Evolutionary conservation across 35 echinoderm and acorn worm species (phyloP).

Genomic region (Nesometra sesokonis): DNA sequence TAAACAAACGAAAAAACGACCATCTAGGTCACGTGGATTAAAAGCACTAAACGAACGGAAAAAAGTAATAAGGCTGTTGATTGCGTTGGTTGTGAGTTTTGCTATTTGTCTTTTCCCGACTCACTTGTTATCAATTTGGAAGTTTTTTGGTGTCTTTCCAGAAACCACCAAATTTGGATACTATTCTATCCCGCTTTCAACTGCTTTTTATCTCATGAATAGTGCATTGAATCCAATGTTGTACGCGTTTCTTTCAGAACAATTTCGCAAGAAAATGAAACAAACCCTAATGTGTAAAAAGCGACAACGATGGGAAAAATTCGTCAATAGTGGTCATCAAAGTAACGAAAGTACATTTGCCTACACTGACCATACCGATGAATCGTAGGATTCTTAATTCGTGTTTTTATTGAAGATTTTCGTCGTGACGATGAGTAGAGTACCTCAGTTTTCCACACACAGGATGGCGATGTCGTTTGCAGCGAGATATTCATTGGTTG

Average conservation of each 20-base stretch:
- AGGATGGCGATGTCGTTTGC: no score
- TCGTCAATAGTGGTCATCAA: background rate
- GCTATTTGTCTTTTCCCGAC: constrained; percentile 25
- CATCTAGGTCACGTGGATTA: constrained; percentile 1
- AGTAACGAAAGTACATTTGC: background rate
- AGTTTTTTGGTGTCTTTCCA: background rate
- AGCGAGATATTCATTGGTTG: no score
- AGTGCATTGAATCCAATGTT: constrained; percentile 32
- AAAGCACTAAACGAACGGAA: constrained; percentile 25
- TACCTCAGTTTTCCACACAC: no score
- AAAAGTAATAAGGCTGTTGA: constrained; percentile 51
- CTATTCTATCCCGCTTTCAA: constrained; percentile 1
- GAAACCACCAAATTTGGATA: background rate
- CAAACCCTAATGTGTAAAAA: constrained; percentile 30
- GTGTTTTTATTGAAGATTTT: no score
- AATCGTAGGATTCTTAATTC: no score
- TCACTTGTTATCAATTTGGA: constrained; percentile 23
- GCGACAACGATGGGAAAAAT: background rate
- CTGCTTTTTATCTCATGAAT: constrained; percentile 40
- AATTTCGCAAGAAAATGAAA: constrained; percentile 40
- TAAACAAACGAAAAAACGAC: constrained; percentile 15
- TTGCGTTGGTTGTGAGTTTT: constrained; percentile 23
- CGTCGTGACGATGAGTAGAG: no score
- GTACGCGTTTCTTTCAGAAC: constrained; percentile 25
- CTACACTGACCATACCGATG: background rate